A percentile compares a stretch with the other conserved stretches of the same genome.
phyloP scores from a whole-genome alignment of 2,797 vertebrate species.

The Peromyscus aztecus region DNA sequence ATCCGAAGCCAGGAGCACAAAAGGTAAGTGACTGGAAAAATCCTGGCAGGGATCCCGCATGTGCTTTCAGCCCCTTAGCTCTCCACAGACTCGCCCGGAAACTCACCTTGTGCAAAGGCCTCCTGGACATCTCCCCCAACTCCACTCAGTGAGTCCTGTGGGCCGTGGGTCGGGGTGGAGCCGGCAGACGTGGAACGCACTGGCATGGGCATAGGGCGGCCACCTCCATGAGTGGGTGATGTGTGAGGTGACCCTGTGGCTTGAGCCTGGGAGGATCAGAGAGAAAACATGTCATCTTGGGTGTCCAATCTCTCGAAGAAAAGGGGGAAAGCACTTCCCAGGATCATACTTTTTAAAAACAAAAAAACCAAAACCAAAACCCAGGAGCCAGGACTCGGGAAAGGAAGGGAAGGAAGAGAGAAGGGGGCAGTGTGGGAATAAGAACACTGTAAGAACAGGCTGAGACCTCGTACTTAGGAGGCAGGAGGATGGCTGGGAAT shows the following conservation, averaged over 20 bases:
- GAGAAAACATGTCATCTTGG: not conserved
- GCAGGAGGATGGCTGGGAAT: not conserved
- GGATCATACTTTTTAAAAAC: not conserved
- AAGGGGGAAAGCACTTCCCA: not conserved
- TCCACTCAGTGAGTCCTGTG: slow-evolving; percentile 93
- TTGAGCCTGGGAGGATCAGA: slow-evolving; percentile 89
- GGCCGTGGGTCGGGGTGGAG: slow-evolving; percentile 95
- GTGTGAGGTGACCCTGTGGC: slow-evolving; percentile 94
- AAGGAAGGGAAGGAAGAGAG: not conserved
- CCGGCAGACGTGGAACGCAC: slow-evolving; percentile 95
- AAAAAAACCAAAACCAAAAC: not conserved
- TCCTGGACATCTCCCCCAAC: slow-evolving; percentile 95
- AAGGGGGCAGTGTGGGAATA: not conserved
- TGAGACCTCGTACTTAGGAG: not conserved
- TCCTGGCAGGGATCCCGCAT: not conserved
- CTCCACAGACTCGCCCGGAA: not conserved
- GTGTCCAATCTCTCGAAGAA: not conserved
- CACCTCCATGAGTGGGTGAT: slow-evolving; percentile 94
- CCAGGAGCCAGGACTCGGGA: not conserved
- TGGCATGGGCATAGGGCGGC: slow-evolving; percentile 95
- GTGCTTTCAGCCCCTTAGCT: not conserved
- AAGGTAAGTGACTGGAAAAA: not conserved
- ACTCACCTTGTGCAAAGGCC: slow-evolving; percentile 95
- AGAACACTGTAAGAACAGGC: not conserved
- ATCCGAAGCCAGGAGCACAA: not conserved